Evolutionary conservation across 2,888 invertebrate genomes (phyloP).

Genomic region (Pammene aurita): DNA sequence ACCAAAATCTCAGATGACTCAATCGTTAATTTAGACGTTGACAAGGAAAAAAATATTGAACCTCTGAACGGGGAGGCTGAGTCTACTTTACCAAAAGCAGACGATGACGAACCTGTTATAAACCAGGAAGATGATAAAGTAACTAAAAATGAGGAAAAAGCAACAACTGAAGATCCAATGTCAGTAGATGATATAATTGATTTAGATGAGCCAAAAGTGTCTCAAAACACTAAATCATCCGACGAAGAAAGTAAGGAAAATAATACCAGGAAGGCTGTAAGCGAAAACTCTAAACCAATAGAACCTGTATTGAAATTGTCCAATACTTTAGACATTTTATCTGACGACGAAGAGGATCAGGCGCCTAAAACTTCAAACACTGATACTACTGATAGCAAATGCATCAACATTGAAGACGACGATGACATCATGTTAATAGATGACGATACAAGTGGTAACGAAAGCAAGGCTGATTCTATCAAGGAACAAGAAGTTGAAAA

Average conservation of each 20-base stretch:
- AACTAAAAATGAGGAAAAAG: neutral
- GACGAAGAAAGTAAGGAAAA: slow-evolving; percentile 14
- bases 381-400: slow-evolving; percentile 46
- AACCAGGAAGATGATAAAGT: slow-evolving; percentile 31
- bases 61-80: neutral
- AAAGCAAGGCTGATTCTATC: slow-evolving; percentile 44
- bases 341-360: slow-evolving; percentile 71
- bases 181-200: slow-evolving; percentile 21
- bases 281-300: slow-evolving; percentile 44
- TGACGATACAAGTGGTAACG: slow-evolving; percentile 58
- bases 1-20: slow-evolving; percentile 2
- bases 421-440: slow-evolving; percentile 77
- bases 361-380: slow-evolving; percentile 42
- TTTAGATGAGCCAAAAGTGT: slow-evolving; percentile 28
- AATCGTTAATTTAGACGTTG: slow-evolving; percentile 31
- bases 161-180: neutral
- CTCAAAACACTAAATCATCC: neutral
- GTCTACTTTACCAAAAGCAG: slow-evolving; percentile 8
- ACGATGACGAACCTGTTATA: neutral
- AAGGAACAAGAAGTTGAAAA: slow-evolving; percentile 44
- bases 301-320: slow-evolving; percentile 62
- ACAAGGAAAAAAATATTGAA: slow-evolving; percentile 6
- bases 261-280: neutral
- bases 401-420: slow-evolving; percentile 71
- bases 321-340: slow-evolving; percentile 71